These are phyloP conservation scores for Orthosia incerta DNA, from an alignment of 2,888 invertebrate species.

Conservation along the genomic window DNA sequence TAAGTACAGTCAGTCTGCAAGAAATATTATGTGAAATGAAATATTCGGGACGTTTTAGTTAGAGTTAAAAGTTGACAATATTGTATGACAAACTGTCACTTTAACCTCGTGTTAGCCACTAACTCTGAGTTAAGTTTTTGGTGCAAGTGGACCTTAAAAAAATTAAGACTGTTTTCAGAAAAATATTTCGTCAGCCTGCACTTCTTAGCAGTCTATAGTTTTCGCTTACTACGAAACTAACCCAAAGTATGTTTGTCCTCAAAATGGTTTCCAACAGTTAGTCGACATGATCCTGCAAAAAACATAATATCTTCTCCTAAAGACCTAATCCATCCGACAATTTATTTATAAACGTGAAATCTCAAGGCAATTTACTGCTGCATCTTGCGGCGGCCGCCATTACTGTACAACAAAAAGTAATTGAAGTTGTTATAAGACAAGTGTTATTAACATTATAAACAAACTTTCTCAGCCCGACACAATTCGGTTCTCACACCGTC, in stretches of 20 bases:
- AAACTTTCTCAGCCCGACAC: conserved; percentile 83
- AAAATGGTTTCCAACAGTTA: neutral
- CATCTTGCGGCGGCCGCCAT: conserved; percentile 70
- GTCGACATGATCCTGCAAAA: neutral
- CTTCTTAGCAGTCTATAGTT: neutral
- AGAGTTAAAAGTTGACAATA: no score
- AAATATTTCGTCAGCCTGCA: no score
- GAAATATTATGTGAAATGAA: no score
- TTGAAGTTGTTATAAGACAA: conserved; percentile 81
- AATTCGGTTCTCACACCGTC: conserved; percentile 82
- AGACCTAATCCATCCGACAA: conserved; percentile 25
- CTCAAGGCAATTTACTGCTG: conserved; percentile 68
- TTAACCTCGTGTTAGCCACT: no score
- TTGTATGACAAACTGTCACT: no score
- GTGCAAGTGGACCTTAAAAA: no score
- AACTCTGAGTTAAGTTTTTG: no score
- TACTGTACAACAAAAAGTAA: conserved; percentile 82
- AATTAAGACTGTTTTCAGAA: no score
- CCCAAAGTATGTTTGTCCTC: no score
- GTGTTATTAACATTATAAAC: conserved; percentile 82
- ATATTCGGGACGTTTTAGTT: no score
- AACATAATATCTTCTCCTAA: neutral
- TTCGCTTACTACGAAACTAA: neutral
- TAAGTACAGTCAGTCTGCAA: no score
- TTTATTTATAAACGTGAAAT: conserved; percentile 58